Evolutionary conservation across 2,888 invertebrate genomes (phyloP).

Genomic region (Sepiola atlantica): DNA sequence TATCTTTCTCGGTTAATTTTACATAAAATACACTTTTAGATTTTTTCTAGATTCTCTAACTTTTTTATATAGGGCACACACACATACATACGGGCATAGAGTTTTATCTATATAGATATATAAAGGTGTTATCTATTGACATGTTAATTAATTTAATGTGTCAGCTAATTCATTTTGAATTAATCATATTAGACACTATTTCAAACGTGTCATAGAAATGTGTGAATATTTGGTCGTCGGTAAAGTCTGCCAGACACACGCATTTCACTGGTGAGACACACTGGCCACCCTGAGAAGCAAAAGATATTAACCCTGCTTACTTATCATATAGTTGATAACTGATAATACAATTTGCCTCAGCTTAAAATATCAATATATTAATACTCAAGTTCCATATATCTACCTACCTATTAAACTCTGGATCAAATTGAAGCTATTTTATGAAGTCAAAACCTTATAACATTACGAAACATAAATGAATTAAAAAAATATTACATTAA

Average conservation of each 20-base stretch:
- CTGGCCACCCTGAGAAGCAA: background rate
- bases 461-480: too few relatives aligned
- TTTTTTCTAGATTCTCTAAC: too few relatives aligned
- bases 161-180: background rate
- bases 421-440: too few relatives aligned
- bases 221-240: too few relatives aligned
- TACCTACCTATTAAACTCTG: too few relatives aligned
- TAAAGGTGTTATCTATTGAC: background rate
- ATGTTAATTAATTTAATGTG: slow-evolving; percentile 4
- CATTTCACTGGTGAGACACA: background rate
- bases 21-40: too few relatives aligned
- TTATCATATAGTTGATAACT: background rate
- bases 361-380: background rate
- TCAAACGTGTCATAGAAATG: background rate
- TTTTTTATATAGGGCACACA: too few relatives aligned
- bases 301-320: background rate
- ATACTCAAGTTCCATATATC: too few relatives aligned
- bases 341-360: background rate
- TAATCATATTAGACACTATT: background rate
- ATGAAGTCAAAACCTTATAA: too few relatives aligned
- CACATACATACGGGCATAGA: too few relatives aligned
- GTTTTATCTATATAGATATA: background rate
- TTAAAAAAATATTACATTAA: too few relatives aligned
- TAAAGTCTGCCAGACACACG: background rate
- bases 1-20: too few relatives aligned